Base-by-base conservation (phyloP, 1,140 invertebrate species). In the Caenorhabditis tropicalis region DNA sequence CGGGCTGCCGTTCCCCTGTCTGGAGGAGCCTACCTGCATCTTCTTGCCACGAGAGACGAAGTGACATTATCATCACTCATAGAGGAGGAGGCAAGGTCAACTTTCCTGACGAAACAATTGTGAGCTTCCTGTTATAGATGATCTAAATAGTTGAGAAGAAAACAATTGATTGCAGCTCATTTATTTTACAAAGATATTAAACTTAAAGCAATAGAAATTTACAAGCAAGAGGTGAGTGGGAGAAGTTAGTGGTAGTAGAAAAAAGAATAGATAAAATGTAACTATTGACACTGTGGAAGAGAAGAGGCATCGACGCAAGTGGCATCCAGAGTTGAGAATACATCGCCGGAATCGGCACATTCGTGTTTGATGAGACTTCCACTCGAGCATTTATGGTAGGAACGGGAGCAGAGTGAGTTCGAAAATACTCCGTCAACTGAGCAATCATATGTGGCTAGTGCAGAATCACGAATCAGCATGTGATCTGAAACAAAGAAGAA, bases 1-100 rank as follows among this genome's bases (percentile, higher is more conserved):
- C 65, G 65, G 15, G n/a, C 2, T 0, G 36, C 65, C 65, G 65
- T 74, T 74, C 65, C 65, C 3, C 49, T 56, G 65, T 74, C 65
- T 74, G 36, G 36, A n/a, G n/a, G n/a, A 74, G 65, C 65, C 36
- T 46, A 43, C 65, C 33, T 43, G 65, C 2, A 4, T n/a, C n/a
- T n/a, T n/a, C n/a, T 19, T 21, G 21, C 19, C 53, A 2, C 9
- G 24, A 56, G 53, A 56, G 21, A 5, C 53, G 29, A 15, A 56
- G 21, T 56, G 53, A 56, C 33, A 43, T 12, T 33, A 39, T 43
- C 33, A 74, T 39, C 65, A 74, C 33, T 43, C 33, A 43, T 27
- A 16, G 31, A n/a, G 19, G 29, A 65, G 58, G 10, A 24, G n/a
- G 6, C n/a, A 74, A 74, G 65, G 65, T 74, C 65, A 74, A 74